Evolutionary conservation across 2,113 vertebrate species (phyloP), one percentile per base, ranked within the genome.

Genomic region (Asarcornis scutulata): DNA sequence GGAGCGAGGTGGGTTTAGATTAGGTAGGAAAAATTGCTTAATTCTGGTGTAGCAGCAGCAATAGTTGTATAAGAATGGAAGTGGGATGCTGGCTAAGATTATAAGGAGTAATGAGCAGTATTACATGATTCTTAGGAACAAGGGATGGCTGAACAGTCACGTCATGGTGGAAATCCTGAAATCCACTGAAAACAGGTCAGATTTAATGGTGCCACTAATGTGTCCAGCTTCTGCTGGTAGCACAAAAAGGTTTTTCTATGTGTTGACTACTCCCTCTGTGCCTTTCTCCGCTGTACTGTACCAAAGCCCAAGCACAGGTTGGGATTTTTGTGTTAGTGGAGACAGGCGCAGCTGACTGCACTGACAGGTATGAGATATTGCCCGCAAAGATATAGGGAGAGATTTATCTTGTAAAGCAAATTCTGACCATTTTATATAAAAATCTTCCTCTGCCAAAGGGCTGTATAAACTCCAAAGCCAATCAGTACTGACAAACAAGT

Each of bases 401-500:
- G 40, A 44, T 73, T 73, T 31, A 48, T 52, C 36, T 48, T 22
- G 8, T 46, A 36, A 66, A 96, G 44, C 17, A 74, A 79, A 48
- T 44, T 63, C 50, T 88, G 22, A 20, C 16, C 6, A 1, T 84
- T 95, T 85, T 3, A 25, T 71, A 60, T 26, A 23, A 38, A 73
- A 85, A 32, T 72, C 68, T 91, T 74, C 38, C 46, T 88, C 79
- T 69, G 20, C 34, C 85, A 68, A 83, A 91, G 42, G 13, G 25
- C 42, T 75, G 26, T 63, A 89, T 74, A 46, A 55, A 42, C 62
- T 38, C 69, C 86, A 63, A 53, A 80, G 81, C 71, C 71, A 67
- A 91, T 80, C 74, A 59, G 31, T 25, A n/a, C 66, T 46, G 86
- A 89, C 67, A 89, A 96, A 92, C 93, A 97, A 89, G 90, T 89